Evolutionary conservation across 2,888 invertebrate species (phyloP), one percentile per base, ranked within the genome.

Genomic region (Lumbricus terrestris): DNA sequence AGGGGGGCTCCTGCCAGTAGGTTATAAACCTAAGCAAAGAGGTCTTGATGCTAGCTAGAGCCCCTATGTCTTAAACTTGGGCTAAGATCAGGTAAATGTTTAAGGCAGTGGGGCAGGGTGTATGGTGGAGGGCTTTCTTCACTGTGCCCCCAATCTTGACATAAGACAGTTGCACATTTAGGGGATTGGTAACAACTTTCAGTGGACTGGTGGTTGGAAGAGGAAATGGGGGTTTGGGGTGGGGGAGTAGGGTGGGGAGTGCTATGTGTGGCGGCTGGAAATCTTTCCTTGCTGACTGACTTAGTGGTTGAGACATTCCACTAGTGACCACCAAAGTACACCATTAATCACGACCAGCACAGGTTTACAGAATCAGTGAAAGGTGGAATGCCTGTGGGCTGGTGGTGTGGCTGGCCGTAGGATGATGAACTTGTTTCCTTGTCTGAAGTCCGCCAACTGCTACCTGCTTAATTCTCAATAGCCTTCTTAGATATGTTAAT

Each of bases 71-170:
- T 23, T 47, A 15, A 23, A 23, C 23, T 47, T 47, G 47, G 47
- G 47, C 8, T 47, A 2, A 47, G 47, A 47, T 23, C 47, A 20
- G 20, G 47, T 47, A 47, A 47, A 23, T 47, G 47, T 1, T 47
- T 47, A 47, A 47, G 47, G 23, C 47, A 47, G 47, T 69, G 69
- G 69, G n/a, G n/a, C 29, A n/a, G 69, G 8, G 69, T 13, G 69
- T 69, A 1, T 69, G 29, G 69, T 4, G 69, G n/a, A 16, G 69
- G 69, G 29, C 16, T 69, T 69, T 69, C 69, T n/a, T 69, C 69
- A 69, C 69, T 69, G 69, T n/a, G n/a, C 69, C 69, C n/a, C 69
- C 69, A 69, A 69, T 69, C 69, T 69, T 69, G 69, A 69, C 69
- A 69, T 69, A 69, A 69, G 69, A 29, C 69, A 29, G 69, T 69